These are phyloP conservation scores for Chaetogeoica ovagalla DNA, from an alignment of 2,888 invertebrate genomes.

Conservation along the genomic window DNA sequence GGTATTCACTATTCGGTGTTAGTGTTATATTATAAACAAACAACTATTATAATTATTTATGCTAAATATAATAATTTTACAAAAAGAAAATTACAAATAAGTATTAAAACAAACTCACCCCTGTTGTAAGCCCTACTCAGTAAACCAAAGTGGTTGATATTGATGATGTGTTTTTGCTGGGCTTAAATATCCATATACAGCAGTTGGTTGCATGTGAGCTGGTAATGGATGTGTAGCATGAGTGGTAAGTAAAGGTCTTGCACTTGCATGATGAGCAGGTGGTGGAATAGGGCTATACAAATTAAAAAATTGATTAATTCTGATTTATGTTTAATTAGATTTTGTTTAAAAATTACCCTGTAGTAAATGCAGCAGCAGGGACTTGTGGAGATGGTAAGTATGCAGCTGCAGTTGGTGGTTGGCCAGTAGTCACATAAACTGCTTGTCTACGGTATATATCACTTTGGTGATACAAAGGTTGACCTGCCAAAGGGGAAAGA, in stretches of 20 bases:
- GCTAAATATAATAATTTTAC: no score
- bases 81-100: not conserved
- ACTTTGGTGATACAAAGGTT: conserved; percentile 69
- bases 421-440: conserved; percentile 71
- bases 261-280: conserved; percentile 80
- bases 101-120: conserved; percentile 10
- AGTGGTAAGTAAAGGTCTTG: conserved; percentile 68
- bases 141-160: conserved; percentile 75
- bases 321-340: not conserved
- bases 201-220: conserved; percentile 72
- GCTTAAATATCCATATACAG: conserved; percentile 70
- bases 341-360: conserved; percentile 57
- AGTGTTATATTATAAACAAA: no score
- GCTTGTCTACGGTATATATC: conserved; percentile 68
- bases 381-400: conserved; percentile 64
- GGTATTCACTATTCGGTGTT: no score
- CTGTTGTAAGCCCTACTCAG: conserved; percentile 63
- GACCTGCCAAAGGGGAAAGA: conserved; percentile 61
- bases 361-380: conserved; percentile 60
- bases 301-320: conserved; percentile 49
- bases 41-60: no score
- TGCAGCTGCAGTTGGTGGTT: conserved; percentile 60
- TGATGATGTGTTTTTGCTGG: conserved; percentile 70
- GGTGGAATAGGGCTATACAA: conserved; percentile 69
- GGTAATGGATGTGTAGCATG: conserved; percentile 74